Evolutionary conservation across 2,797 vertebrate genomes (phyloP), one percentile per base, ranked within the genome.

Genomic region (Galaxias olidus): DNA sequence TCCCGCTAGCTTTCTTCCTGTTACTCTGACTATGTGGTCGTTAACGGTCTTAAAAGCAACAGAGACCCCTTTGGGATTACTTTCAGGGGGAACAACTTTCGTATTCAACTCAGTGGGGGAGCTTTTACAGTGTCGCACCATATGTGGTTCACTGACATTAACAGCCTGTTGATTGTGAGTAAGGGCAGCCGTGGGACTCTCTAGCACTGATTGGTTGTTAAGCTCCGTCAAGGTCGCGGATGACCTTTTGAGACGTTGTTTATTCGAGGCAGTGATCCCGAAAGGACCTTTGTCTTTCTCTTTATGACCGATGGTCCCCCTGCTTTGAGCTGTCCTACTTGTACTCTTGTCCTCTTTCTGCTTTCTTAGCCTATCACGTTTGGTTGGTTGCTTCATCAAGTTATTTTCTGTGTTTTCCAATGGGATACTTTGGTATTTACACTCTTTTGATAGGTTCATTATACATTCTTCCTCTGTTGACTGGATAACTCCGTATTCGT

Each of bases 21-120:
- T 50, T 70, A 88, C 73, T 82, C 86, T 88, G 57, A 82, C 71
- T 58, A 84, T 90, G 74, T 74, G 90, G 69, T 86, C 87, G 15
- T 86, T 87, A 4, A 78, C n/a, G 17, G 75, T 82, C 74, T 89
- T 87, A 84, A 94, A 93, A 20, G 69, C 69, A 63, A 80, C 69
- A 64, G 42, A 62, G 61, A 76, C 77, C 80, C 83, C 80, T 76
- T 81, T 66, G 48, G 76, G 68, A 59, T 6, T 41, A 46, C n/a
- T 56, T 51, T 5, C 3, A 2, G 61, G 72, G 75, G 51, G 54
- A 44, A 13, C 15, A 5, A 45, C 66, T 17, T 69, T 55, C 40
- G 46, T 51, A 4, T 47, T 47, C 46, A 14, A 40, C 44, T 18
- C 12, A 55, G 10, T 9, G 4, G 49, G 42, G 11, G 15, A 1